Evolutionary conservation across 2,888 invertebrate genomes (phyloP), one percentile per base, ranked within the genome.

Genomic region (Silvanus unidentatus): DNA sequence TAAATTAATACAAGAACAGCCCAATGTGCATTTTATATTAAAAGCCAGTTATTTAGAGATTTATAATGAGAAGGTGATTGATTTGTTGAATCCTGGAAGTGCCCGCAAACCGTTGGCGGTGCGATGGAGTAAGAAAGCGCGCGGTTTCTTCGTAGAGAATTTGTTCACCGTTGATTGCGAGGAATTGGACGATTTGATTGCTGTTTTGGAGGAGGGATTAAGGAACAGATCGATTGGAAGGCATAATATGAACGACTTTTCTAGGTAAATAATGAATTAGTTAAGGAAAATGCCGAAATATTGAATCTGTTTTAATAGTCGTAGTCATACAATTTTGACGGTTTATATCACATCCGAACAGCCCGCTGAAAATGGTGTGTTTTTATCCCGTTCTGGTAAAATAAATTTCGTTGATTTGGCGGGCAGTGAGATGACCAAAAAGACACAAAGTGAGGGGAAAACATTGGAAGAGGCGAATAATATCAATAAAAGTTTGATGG

Each of bases 51-150:
- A 93, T 72, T 75, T 95, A 62, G 96, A 96, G 77, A 94, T 96
- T 54, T 96, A 96, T 72, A 96, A 96, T 69, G 96, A 96, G 75
- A 94, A 96, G 82, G 95, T 95, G 45, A 91, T 94, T 70, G 96
- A 96, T 74, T 79, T 96, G 43, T 75, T 96, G 37, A 96, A 96
- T 73, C 89, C 93, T 0, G 89, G 89, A 16, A 82, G 79, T 34
- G 80, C 84, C 1, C 78, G 88, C 40, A 86, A 88, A 68, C 87
- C 93, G 0, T 75, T 95, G 36, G 86, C 89, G 43, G 93, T 96
- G 9, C 78, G 96, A 39, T 96, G 96, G 95, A 90, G 91, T 35
- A 94, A 95, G 69, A 94, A 94, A 67, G 86, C 86, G 39, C 76
- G 90, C 10, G 88, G 94, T 2, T 96, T 96, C 71, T 95, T 94